phyloP scores from a whole-genome alignment of 1,140 invertebrate genomes.

The Cydia pomonella region DNA sequence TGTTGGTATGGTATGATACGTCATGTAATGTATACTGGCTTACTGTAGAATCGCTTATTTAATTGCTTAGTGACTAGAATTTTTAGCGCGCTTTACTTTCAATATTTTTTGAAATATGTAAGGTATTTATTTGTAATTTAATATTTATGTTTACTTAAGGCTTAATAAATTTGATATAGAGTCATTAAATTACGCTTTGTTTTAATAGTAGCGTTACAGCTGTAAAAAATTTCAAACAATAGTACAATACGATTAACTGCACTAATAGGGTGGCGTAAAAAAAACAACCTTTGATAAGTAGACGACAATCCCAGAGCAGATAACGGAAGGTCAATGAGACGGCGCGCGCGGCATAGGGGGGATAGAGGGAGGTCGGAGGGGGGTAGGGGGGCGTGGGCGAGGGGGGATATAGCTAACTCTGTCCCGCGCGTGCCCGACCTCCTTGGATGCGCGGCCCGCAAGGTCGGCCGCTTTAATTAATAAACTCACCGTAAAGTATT shows the following conservation, averaged over 20 bases:
- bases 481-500: conserved; percentile 80
- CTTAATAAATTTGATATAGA: neutral
- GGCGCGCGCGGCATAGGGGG: conserved; percentile 45
- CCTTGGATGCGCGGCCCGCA: conserved; percentile 77
- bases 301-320: conserved; percentile 68
- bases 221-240: neutral
- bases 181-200: neutral
- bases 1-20: conserved; percentile 74
- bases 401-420: conserved; percentile 50
- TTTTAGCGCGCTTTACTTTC: conserved; percentile 65
- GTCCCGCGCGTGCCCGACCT: conserved; percentile 69
- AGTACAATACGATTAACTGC: conserved; percentile 24
- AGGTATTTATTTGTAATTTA: neutral
- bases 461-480: conserved; percentile 80
- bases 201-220: neutral
- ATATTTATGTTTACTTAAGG: neutral
- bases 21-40: conserved; percentile 76
- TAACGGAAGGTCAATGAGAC: conserved; percentile 77
- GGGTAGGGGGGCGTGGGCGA: conserved; percentile 33
- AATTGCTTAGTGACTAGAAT: conserved; percentile 73
- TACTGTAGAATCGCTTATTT: conserved; percentile 78
- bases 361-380: conserved; percentile 43
- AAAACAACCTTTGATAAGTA: conserved; percentile 47
- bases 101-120: neutral
- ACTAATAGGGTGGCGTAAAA: conserved; percentile 31